phyloP scores from a whole-genome alignment of 64 coral and sea anemone genomes.

The Stichodactyla helianthus region DNA sequence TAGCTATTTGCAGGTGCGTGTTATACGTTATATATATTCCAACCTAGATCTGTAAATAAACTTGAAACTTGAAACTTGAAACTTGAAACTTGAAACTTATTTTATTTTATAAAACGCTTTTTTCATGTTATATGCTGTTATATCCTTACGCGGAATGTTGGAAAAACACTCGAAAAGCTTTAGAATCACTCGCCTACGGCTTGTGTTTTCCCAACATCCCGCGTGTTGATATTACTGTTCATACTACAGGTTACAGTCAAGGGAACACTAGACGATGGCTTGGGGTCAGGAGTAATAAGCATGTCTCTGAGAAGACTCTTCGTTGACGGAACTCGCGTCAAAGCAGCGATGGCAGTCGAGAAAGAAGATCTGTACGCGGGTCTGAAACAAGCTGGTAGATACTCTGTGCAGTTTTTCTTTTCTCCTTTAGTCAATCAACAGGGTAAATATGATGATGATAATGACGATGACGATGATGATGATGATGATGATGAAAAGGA shows the following conservation, averaged over 20 bases:
- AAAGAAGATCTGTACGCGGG: slow-evolving; percentile 47
- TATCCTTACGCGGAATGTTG: no score
- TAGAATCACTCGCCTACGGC: no score
- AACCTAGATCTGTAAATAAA: no score
- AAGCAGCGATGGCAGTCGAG: slow-evolving; percentile 28
- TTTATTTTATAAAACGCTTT: no score
- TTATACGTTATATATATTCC: no score
- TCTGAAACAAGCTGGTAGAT: slow-evolving; percentile 51
- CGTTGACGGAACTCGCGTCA: slow-evolving; percentile 41
- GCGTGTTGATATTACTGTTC: not conserved
- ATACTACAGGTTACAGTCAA: slow-evolving; percentile 41
- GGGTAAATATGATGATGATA: not conserved
- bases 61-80: no score
- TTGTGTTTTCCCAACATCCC: no score
- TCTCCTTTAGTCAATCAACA: slow-evolving; percentile 49
- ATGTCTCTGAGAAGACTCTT: slow-evolving; percentile 36
- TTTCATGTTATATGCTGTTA: no score
- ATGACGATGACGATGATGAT: not conserved
- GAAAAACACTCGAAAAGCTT: no score
- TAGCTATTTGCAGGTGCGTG: no score
- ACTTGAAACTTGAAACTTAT: no score
- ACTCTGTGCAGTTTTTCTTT: slow-evolving; percentile 65
- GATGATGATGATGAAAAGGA: not conserved
- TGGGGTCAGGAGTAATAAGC: slow-evolving; percentile 28
- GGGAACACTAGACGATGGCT: slow-evolving; percentile 37